Evolutionary conservation across 64 coral and sea anemone genomes (phyloP).

Genomic region (Hydrozoanthus tunicans): DNA sequence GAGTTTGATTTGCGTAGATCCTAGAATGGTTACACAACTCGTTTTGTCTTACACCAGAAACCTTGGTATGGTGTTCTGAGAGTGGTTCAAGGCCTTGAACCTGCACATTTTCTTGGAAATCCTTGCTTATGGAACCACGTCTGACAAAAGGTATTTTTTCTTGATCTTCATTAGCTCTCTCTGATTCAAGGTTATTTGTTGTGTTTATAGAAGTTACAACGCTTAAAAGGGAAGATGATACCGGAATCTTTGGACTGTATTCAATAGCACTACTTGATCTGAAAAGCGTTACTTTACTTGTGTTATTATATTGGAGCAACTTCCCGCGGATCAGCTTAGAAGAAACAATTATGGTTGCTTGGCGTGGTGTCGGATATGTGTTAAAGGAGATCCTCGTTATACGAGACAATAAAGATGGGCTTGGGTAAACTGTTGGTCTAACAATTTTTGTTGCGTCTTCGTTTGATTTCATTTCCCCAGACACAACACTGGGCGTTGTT

Average conservation of each 20-base stretch:
- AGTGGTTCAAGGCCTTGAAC: constrained; percentile 61
- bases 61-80: constrained; percentile 9
- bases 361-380: not conserved
- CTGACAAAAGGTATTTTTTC: not conserved
- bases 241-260: not conserved
- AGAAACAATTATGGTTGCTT: not conserved
- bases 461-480: not conserved
- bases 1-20: constrained; percentile 57
- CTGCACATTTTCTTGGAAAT: constrained; percentile 30
- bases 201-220: not conserved
- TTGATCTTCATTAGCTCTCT: not conserved
- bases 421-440: not conserved
- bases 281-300: not conserved
- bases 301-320: not conserved
- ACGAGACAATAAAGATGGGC: not conserved
- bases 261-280: not conserved
- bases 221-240: not conserved
- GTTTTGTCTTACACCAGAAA: constrained; percentile 9
- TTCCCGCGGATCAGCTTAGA: not conserved
- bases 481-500: not conserved
- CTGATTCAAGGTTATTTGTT: not conserved
- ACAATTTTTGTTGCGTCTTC: not conserved
- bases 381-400: not conserved
- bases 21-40: constrained; percentile 69
- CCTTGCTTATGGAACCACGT: constrained; percentile 1